Conservation (phyloP, 2,797 vertebrate genomes). For the Muscicapa comitata region DNA sequence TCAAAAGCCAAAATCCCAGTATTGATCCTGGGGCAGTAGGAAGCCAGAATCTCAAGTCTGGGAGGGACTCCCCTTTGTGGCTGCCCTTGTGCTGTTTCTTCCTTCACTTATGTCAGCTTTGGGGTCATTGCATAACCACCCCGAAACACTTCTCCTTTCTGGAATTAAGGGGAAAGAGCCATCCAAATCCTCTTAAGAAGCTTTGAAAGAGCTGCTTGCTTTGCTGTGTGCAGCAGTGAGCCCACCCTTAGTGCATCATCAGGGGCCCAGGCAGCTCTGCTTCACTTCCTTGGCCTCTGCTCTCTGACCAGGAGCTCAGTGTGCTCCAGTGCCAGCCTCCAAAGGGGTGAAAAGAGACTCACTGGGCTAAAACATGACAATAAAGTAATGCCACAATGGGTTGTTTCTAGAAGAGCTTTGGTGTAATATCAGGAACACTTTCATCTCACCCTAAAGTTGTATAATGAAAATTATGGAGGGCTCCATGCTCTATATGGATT, state of each 20-base stretch:
- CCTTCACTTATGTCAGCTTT: background rate
- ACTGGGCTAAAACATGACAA: background rate
- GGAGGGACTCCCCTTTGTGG: background rate
- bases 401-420: background rate
- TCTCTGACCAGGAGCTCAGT: background rate
- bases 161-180: constrained; percentile 24
- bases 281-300: background rate
- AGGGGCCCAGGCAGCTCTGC: background rate
- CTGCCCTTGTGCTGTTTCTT: background rate
- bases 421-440: background rate
- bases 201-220: background rate
- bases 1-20: background rate
- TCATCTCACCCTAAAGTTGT: background rate
- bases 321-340: background rate
- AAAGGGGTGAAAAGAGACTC: background rate
- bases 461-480: background rate
- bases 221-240: background rate
- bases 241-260: accelerated
- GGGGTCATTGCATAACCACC: background rate
- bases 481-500: background rate
- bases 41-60: background rate
- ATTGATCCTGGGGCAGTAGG: background rate
- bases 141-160: background rate
- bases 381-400: background rate
- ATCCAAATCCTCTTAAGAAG: constrained; percentile 15